Percentiles rank a stretch among this genome's conserved stretches.
phyloP scores from a whole-genome alignment of 1,140 invertebrate genomes.

The Rhopalosiphum padi region DNA sequence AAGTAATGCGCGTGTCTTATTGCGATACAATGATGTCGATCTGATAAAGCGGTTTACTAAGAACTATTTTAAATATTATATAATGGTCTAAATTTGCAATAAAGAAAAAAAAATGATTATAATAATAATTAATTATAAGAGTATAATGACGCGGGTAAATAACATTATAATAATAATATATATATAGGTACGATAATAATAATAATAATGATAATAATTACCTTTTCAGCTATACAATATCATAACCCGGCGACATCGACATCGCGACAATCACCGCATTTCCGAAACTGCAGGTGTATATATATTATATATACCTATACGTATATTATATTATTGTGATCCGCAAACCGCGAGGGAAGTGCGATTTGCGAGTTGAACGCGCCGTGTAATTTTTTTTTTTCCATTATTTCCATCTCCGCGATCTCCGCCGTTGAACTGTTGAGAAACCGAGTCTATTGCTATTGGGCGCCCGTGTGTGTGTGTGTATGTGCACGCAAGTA shows the following conservation, averaged over 20 bases:
- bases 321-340: too few species aligned
- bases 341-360: too few species aligned
- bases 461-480: not conserved
- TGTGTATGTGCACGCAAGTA: not conserved
- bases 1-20: not conserved
- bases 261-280: not conserved
- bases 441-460: not conserved
- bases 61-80: not conserved
- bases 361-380: not conserved
- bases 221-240: not conserved
- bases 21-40: not conserved
- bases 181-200: too few species aligned
- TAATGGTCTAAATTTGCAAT: not conserved
- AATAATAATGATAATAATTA: not conserved
- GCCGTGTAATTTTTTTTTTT: not conserved
- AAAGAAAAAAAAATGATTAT: not conserved
- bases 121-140: too few species aligned
- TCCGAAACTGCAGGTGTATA: not conserved
- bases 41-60: not conserved
- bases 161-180: too few species aligned
- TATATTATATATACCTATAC: not conserved
- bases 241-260: not conserved
- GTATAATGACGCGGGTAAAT: not conserved
- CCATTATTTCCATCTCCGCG: not conserved
- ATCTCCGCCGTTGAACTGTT: not conserved